Evolutionary conservation across 2,797 vertebrate genomes (phyloP).

Genomic region (Sebastolobus alascanus): DNA sequence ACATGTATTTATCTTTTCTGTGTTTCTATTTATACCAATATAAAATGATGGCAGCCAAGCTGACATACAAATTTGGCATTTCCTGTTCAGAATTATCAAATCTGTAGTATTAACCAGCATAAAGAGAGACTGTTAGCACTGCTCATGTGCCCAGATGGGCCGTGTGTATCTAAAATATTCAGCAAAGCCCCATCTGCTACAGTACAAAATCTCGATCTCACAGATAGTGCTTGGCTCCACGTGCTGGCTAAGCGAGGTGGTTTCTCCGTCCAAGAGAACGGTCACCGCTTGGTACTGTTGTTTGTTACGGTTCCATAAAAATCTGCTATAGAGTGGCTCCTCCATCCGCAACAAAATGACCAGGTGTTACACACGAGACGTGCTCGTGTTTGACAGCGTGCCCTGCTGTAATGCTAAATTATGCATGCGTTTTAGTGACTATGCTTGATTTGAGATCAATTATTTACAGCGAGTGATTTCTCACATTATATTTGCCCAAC

Average conservation of each 20-base stretch:
- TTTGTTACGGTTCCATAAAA: slow-evolving; percentile 72
- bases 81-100: slow-evolving; percentile 30
- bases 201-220: slow-evolving; percentile 69
- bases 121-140: slow-evolving; percentile 38
- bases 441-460: slow-evolving; percentile 47
- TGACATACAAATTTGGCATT: slow-evolving; percentile 29
- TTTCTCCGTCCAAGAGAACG: slow-evolving; percentile 63
- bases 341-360: slow-evolving; percentile 49
- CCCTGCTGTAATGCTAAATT: slow-evolving; percentile 42
- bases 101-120: slow-evolving; percentile 45
- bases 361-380: slow-evolving; percentile 62
- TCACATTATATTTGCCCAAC: slow-evolving; percentile 26
- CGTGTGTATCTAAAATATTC: slow-evolving; percentile 74
- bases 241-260: slow-evolving; percentile 68
- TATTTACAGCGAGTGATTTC: slow-evolving; percentile 39
- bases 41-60: slow-evolving; percentile 28
- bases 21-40: slow-evolving; percentile 40
- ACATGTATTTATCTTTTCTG: slow-evolving; percentile 9
- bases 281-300: slow-evolving; percentile 58
- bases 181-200: slow-evolving; percentile 75
- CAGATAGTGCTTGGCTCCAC: slow-evolving; percentile 62
- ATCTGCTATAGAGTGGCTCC: slow-evolving; percentile 52
- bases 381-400: slow-evolving; percentile 43
- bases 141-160: slow-evolving; percentile 67
- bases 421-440: slow-evolving; percentile 41